Conservation (phyloP, 2,113 vertebrate species). For the Philantomba maxwellii region DNA sequence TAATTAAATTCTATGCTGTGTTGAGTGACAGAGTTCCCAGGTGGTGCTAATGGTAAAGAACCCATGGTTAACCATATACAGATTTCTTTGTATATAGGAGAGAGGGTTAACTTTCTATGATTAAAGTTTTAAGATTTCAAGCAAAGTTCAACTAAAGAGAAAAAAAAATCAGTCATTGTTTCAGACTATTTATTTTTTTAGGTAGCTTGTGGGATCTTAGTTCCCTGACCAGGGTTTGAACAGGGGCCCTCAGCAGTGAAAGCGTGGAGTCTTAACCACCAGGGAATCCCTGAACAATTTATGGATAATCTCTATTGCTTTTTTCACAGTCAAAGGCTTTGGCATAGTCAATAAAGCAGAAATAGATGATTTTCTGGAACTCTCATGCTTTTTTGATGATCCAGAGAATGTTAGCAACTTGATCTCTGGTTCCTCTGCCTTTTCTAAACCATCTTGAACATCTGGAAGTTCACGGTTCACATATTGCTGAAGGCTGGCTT, state of each 20-base stretch:
- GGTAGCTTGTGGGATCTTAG: neutral
- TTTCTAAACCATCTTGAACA: neutral
- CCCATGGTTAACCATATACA: neutral
- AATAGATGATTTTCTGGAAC: neutral
- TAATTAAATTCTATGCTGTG: neutral
- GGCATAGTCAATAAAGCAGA: neutral
- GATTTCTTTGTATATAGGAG: neutral
- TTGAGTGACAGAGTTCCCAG: neutral
- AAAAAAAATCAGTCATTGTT: neutral
- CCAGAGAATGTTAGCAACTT: neutral
- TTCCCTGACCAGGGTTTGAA: neutral
- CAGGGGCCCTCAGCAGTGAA: neutral
- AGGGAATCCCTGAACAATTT: neutral
- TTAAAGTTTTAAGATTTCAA: neutral
- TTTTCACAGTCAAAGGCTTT: neutral
- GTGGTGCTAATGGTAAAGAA: neutral
- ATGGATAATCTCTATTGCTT: no score
- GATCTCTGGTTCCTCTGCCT: neutral
- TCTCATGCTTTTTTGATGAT: neutral
- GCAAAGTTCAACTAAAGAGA: neutral
- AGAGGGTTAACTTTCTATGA: neutral
- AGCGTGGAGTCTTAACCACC: rapidly evolving
- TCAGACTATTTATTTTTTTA: neutral
- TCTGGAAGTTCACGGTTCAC: neutral
- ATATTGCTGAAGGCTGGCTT: neutral